Evolutionary conservation across 2,113 vertebrate genomes (phyloP).

Genomic region (Mormoops blainvillei): DNA sequence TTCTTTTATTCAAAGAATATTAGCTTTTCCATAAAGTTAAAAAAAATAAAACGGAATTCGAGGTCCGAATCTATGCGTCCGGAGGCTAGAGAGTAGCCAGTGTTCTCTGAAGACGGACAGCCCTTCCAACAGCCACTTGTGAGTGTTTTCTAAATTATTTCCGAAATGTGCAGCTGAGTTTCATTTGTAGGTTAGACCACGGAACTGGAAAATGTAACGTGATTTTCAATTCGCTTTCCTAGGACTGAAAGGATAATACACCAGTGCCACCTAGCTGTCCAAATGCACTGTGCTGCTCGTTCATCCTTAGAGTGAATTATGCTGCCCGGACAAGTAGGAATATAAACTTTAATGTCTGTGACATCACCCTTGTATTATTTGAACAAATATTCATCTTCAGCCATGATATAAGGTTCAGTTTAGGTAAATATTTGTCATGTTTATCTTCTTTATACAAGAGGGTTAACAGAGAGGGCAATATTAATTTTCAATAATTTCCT

Average conservation of each 20-base stretch:
- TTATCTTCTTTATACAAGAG: neutral
- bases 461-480: neutral
- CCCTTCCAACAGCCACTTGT: neutral
- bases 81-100: neutral
- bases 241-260: constrained; percentile 37
- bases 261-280: constrained; percentile 71
- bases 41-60: neutral
- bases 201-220: neutral
- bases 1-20: neutral
- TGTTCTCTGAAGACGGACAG: neutral
- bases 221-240: neutral
- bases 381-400: neutral
- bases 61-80: neutral
- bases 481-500: neutral
- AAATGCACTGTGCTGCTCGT: constrained; percentile 10
- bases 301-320: neutral
- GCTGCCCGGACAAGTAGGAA: neutral
- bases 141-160: neutral
- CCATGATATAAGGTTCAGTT: neutral
- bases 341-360: neutral
- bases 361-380: neutral
- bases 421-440: neutral
- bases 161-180: neutral
- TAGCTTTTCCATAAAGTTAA: neutral
- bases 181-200: neutral